Percentiles rank a stretch among this genome's conserved stretches.
These are phyloP conservation scores for Phainopepla nitens DNA, from an alignment of 2,113 vertebrate species.

Conservation along the genomic window DNA sequence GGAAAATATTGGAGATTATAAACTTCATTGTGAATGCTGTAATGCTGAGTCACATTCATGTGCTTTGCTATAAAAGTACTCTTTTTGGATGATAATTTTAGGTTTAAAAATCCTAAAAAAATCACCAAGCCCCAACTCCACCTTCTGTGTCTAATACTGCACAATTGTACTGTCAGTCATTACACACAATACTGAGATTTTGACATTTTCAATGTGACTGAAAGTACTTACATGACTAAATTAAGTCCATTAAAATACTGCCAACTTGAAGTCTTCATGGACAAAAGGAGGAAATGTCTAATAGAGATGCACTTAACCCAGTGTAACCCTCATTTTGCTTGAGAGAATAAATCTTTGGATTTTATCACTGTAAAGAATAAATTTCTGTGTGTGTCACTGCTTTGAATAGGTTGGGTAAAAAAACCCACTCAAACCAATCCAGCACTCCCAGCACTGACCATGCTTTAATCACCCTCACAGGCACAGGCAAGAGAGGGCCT, in stretches of 20 bases:
- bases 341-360: not conserved
- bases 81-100: not conserved
- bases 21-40: not conserved
- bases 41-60: not conserved
- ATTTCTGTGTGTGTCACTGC: not conserved
- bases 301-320: not conserved
- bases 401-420: not conserved
- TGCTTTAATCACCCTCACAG: not conserved
- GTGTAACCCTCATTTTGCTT: conserved; percentile 5
- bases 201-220: not conserved
- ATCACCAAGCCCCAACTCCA: not conserved
- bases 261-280: not conserved
- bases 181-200: not conserved
- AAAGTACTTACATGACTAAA: not conserved
- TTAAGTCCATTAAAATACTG: not conserved
- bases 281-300: conserved; percentile 5
- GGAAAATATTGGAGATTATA: not conserved
- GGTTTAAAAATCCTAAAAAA: not conserved
- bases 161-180: not conserved
- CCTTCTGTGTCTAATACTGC: not conserved
- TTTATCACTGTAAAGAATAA: not conserved
- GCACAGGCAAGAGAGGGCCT: not conserved
- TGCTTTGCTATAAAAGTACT: not conserved
- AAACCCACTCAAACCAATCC: not conserved
- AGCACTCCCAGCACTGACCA: not conserved